Conservation (phyloP, 2,113 vertebrate genomes). For the Arothron firmamentum region DNA sequence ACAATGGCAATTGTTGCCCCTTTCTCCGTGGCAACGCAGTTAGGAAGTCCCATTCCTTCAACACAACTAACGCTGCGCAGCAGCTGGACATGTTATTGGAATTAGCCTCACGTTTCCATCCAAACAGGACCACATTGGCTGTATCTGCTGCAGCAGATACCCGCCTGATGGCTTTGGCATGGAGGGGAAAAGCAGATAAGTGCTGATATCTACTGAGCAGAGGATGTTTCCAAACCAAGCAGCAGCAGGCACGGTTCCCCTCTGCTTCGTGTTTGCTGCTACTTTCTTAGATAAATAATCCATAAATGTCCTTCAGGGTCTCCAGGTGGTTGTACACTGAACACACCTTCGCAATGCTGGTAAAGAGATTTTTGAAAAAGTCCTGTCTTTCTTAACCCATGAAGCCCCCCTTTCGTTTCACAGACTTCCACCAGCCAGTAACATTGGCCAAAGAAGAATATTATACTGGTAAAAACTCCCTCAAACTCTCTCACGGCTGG, state of each 20-base stretch:
- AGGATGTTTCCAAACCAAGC: slow-evolving; percentile 7
- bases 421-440: no score
- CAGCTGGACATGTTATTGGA: slow-evolving; percentile 21
- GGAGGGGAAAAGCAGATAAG: slow-evolving; percentile 33
- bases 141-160: slow-evolving; percentile 22
- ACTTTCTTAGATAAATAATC: not conserved
- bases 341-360: no score
- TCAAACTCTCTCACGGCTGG: slow-evolving; percentile 35
- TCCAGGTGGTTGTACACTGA: not conserved
- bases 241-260: not conserved
- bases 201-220: slow-evolving; percentile 6
- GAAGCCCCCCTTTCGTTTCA: no score
- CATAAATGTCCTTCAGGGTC: no score
- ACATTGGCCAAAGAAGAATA: not conserved
- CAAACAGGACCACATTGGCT: slow-evolving; percentile 19
- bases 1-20: slow-evolving; percentile 33
- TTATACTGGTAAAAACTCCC: slow-evolving; percentile 6
- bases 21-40: not conserved
- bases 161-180: slow-evolving; percentile 6
- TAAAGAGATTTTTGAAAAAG: no score
- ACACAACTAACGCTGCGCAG: slow-evolving; percentile 19
- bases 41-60: slow-evolving; percentile 33
- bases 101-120: slow-evolving; percentile 32
- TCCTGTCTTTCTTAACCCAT: no score
- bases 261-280: slow-evolving; percentile 7